These are phyloP conservation scores for Venustaconcha ellipsiformis DNA, from an alignment of 1,140 invertebrate genomes.

Conservation along the genomic window DNA sequence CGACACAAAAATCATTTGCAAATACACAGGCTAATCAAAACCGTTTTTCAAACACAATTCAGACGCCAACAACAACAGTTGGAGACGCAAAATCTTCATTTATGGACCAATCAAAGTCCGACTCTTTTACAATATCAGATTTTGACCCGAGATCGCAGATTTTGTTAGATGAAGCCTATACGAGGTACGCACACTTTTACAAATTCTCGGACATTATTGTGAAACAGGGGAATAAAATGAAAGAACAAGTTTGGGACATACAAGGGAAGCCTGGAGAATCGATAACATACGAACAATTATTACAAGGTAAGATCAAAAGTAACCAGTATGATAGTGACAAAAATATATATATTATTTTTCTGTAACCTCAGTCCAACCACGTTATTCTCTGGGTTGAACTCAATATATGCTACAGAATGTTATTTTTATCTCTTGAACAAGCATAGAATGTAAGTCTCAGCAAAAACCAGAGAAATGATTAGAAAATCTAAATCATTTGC, in stretches of 20 bases:
- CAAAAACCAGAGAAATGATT: background rate
- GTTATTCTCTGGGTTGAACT: background rate
- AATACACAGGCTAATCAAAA: conserved; percentile 14
- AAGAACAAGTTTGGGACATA: conserved; percentile 48
- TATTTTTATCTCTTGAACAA: background rate
- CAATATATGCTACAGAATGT: background rate
- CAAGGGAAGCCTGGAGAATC: conserved; percentile 50
- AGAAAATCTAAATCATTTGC: background rate
- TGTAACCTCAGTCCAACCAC: background rate
- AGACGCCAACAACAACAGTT: conserved; percentile 19
- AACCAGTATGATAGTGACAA: background rate
- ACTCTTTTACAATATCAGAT: conserved; percentile 48
- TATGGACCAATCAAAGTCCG: conserved; percentile 32
- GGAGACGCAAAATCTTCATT: conserved; percentile 16
- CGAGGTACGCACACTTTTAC: conserved; percentile 46
- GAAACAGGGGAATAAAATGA: conserved; percentile 49
- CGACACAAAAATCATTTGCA: conserved; percentile 10
- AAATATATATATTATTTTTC: background rate
- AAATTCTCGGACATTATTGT: conserved; percentile 46
- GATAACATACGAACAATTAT: conserved; percentile 52
- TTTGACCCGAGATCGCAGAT: conserved; percentile 44
- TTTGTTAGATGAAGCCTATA: conserved; percentile 47
- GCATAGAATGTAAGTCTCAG: background rate
- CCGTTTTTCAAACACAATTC: conserved; percentile 2
- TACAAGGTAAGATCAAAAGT: conserved; percentile 43